Conservation (phyloP, 2,113 vertebrate genomes). For the Casuarius casuarius region DNA sequence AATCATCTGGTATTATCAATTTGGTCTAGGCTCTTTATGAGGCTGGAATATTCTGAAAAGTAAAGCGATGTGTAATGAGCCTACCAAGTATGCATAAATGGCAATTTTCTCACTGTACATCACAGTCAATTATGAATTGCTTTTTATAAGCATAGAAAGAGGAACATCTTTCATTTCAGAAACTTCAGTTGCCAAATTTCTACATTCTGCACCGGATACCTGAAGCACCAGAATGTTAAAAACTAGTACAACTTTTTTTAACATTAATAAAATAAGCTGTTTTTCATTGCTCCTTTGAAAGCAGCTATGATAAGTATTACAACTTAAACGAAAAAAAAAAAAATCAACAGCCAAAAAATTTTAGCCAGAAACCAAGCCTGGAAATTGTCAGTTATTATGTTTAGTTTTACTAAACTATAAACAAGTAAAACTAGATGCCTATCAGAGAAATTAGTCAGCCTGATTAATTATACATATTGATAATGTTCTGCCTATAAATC, state of each 20-base stretch:
- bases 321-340: not conserved
- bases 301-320: not conserved
- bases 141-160: accelerated
- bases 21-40: accelerated
- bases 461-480: not conserved
- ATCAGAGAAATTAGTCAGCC: not conserved
- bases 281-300: not conserved
- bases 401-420: not conserved
- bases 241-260: not conserved
- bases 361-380: not conserved
- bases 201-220: not conserved
- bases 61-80: accelerated
- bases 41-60: not conserved
- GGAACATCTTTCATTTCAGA: not conserved
- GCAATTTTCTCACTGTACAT: not conserved
- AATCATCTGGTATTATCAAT: accelerated
- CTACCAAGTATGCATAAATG: not conserved
- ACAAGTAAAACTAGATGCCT: not conserved
- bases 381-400: not conserved
- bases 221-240: not conserved
- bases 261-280: not conserved
- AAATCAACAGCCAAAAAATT: not conserved
- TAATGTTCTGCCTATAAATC: not conserved
- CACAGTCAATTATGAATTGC: accelerated
- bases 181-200: not conserved